Evolutionary conservation across 2,797 vertebrate species (phyloP), one percentile per base, ranked within the genome.

Genomic region (Gobio occitaniae): DNA sequence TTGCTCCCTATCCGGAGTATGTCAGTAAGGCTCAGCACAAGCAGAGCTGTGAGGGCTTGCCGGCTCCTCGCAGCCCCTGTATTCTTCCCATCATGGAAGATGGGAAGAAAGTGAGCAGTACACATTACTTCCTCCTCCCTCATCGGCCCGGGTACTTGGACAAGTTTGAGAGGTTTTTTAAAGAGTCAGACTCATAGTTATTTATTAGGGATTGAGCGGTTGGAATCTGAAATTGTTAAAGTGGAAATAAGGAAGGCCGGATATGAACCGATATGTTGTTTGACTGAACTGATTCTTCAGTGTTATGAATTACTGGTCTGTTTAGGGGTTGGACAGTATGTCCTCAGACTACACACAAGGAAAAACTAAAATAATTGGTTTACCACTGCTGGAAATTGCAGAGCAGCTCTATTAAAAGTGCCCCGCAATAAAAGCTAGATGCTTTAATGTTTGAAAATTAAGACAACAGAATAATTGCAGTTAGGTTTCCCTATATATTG

Each of bases 81-180:
- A 99, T 99, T 78, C 96, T 99, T 87, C 98, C 98, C 4, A 97
- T 99, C 84, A 95, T 99, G 77, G 97, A 98, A 91, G 97, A 98
- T 0, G 98, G 98, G 69, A 96, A 94, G 92, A 97, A 99, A 91
- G 96, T 95, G 86, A 99, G 98, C 87, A 94, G 95, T 32, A 99
- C 98, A 0, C 98, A 99, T 90, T 99, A 99, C 91, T 98, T 99
- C 92, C 96, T 99, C 21, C 95, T 99, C 52, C 98, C 98, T 0
- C 96, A 97, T 85, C 95, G 94, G 44, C 96, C 96, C 0, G 89
- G 95, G 0, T 95, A 95, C 90, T 89, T 97, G 59, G 96, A 97
- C 93, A 95, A 93, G 66, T 96, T 95, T 0, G 96, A 97, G 38
- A 95, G 96, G 68, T 96, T 96, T 87, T 95, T 97, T 84, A 96